phyloP scores from a whole-genome alignment of 2,113 vertebrate species.

The Semicossyphus pulcher region DNA sequence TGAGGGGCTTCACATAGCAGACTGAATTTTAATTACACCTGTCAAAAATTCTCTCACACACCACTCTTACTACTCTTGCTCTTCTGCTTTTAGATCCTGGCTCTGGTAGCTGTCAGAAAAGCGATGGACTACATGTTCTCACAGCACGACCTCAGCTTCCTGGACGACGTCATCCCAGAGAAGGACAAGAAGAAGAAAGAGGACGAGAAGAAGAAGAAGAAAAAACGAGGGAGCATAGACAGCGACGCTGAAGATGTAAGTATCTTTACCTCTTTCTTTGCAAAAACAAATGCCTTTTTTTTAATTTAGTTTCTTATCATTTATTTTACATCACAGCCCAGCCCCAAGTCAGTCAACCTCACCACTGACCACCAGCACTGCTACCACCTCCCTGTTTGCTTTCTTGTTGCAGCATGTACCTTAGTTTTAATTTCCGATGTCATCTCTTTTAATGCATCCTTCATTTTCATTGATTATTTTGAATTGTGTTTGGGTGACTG shows the following conservation, averaged over 20 bases:
- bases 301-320: neutral
- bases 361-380: neutral
- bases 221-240: constrained; percentile 89
- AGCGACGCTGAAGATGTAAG: constrained; percentile 97
- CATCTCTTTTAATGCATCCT: no score
- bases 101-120: constrained; percentile 96
- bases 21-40: no score
- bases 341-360: neutral
- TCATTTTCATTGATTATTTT: neutral
- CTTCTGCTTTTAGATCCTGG: constrained; percentile 88
- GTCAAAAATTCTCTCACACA: no score
- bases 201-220: constrained; percentile 96
- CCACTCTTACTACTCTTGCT: no score
- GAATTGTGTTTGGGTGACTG: no score
- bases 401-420: neutral
- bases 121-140: constrained; percentile 98
- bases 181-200: constrained; percentile 99
- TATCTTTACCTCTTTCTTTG: no score
- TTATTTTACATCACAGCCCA: neutral
- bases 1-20: neutral
- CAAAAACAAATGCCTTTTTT: no score
- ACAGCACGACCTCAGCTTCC: constrained; percentile 95
- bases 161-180: constrained; percentile 98
- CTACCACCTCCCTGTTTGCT: neutral
- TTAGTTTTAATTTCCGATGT: no score